Evolutionary conservation across 2,113 vertebrate genomes (phyloP).

Genomic region (Atrichornis clamosus): DNA sequence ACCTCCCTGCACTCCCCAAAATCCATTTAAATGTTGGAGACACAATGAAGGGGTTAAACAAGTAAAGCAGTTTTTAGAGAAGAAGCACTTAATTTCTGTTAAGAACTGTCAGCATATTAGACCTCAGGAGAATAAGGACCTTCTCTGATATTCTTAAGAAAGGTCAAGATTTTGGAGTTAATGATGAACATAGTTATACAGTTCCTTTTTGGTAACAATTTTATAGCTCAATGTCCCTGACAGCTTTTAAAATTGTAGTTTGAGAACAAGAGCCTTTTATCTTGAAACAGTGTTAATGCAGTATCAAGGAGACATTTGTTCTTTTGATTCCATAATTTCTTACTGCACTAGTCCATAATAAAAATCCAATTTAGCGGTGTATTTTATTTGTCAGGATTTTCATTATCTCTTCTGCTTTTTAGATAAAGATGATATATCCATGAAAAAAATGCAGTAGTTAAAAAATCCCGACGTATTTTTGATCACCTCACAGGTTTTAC

Average conservation of each 20-base stretch:
- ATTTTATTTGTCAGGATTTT: background rate
- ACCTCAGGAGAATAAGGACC: background rate
- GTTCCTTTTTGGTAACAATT: background rate
- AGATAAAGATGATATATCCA: background rate
- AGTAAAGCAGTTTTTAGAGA: background rate
- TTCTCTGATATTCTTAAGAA: background rate
- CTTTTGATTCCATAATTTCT: background rate
- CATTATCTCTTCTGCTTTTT: background rate
- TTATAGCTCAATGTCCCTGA: background rate
- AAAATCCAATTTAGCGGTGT: background rate
- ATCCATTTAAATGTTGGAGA: background rate
- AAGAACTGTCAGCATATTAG: background rate
- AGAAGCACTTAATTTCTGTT: background rate
- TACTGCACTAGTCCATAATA: background rate
- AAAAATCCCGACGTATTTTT: background rate
- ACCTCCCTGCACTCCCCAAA: background rate
- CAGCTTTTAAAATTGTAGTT: background rate
- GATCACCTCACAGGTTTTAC: background rate
- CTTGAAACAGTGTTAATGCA: background rate
- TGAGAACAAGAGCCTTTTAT: background rate
- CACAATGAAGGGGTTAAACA: background rate
- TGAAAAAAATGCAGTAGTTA: background rate
- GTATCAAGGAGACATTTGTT: background rate
- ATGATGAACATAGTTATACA: background rate
- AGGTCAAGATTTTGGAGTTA: background rate